Evolutionary conservation across 2,113 vertebrate genomes (phyloP).

Genomic region (Cercopithecus mona): DNA sequence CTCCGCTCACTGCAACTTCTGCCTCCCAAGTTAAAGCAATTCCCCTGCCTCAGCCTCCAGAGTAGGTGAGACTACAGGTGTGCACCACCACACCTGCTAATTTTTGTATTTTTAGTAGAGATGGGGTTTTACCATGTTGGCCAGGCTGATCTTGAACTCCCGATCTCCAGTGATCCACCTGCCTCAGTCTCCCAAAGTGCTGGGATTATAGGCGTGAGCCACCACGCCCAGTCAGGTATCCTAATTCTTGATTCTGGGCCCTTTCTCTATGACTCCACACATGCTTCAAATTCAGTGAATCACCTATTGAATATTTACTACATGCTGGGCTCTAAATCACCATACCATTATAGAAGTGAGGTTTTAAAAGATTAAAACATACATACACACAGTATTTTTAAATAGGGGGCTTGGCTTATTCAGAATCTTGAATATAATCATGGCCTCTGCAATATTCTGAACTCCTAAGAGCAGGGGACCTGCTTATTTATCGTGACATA

Average conservation of each 20-base stretch:
- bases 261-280: neutral
- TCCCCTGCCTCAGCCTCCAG: too few species aligned
- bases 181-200: too few species aligned
- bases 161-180: too few species aligned
- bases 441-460: neutral
- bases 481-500: neutral
- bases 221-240: neutral
- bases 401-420: neutral
- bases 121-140: too few species aligned
- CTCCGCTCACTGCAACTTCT: too few species aligned
- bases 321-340: neutral
- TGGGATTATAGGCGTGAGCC: too few species aligned
- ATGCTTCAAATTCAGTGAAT: neutral
- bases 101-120: too few species aligned
- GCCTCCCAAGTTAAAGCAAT: too few species aligned
- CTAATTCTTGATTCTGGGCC: neutral
- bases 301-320: neutral
- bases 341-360: neutral
- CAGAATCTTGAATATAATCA: neutral
- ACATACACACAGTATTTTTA: neutral
- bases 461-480: neutral
- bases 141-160: too few species aligned
- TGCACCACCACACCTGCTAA: too few species aligned
- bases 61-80: too few species aligned
- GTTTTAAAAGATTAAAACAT: neutral